Base-by-base conservation (phyloP, 1,140 invertebrate species). In the Contarinia nasturtii region DNA sequence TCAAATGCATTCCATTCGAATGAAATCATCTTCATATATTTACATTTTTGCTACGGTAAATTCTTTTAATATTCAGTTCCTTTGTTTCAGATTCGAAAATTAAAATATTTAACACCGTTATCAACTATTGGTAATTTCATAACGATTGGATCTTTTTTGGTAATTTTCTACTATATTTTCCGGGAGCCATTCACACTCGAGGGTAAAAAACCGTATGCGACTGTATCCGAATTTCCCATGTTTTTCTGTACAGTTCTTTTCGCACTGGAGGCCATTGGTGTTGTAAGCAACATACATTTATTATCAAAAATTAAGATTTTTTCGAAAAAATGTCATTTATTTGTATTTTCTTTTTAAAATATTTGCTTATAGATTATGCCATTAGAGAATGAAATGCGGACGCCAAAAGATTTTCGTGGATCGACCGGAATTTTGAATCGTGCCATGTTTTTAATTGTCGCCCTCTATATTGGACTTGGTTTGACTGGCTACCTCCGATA, bases 331-430 rank as follows among this genome's bases (percentile, higher is more conserved):
- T 19, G n/a, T 20, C 33, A 33, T 22, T 47, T 18, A 46, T 33
- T 21, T 36, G 17, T 46, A 7, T 17, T 15, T 46, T n/a, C 15
- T 15, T 7, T 43, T n/a, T n/a, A n/a, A n/a, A n/a, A n/a, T n/a
- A n/a, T n/a, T n/a, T n/a, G 7, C 7, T 43, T 43, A 43, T 10
- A 87, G 83, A 82, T 89, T 37, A 70, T 89, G 58, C 86, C 86
- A 0, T 57, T 89, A 49, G 82, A 89, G 59, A 87, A 88, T 55
- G 82, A 86, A 58, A 89, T 91, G 86, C 79, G 77, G 55, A 74
- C 72, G 0, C 83, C 83, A 0, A 68, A 74, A 56, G 64, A 64
- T 12, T 88, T 89, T 63, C 74, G 72, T 0, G 76, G 74, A 14
- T 62, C 67, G 8, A 76, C 69, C 27, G 86, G 86, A 7, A 82